These are phyloP conservation scores for Lophotis ruficrista DNA, from an alignment of 2,113 vertebrate species.

Conservation along the genomic window DNA sequence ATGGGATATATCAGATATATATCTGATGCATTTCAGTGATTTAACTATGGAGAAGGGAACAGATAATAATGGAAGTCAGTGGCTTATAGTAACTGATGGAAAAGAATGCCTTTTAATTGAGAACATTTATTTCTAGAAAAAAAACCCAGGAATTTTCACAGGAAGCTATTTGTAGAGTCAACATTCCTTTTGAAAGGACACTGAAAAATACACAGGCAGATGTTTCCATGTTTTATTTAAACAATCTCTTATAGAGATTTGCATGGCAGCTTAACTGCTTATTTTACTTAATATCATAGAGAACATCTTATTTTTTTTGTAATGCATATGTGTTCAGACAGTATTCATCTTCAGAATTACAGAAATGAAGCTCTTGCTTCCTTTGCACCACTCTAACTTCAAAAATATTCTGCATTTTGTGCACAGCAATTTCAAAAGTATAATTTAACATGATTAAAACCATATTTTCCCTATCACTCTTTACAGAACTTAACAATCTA, in stretches of 20 bases:
- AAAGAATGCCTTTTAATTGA: neutral
- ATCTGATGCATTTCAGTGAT: neutral
- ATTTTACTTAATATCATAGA: neutral
- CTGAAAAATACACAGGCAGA: neutral
- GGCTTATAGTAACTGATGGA: neutral
- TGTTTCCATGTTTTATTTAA: neutral
- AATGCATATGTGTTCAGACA: neutral
- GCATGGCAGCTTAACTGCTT: neutral
- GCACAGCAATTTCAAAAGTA: neutral
- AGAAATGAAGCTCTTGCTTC: neutral
- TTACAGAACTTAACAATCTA: neutral
- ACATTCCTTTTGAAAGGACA: neutral
- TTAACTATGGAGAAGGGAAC: neutral
- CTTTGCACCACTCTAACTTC: neutral
- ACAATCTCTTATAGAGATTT: neutral
- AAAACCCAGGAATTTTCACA: neutral
- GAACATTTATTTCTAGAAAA: neutral
- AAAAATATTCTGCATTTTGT: neutral
- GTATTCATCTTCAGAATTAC: neutral
- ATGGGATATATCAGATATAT: no score
- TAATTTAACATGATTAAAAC: neutral
- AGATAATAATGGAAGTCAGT: neutral
- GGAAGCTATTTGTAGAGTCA: neutral
- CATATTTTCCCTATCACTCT: neutral
- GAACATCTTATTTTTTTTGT: neutral